Base-by-base conservation (phyloP, 1,140 invertebrate genomes). In the Macrosteles quadrilineatus region DNA sequence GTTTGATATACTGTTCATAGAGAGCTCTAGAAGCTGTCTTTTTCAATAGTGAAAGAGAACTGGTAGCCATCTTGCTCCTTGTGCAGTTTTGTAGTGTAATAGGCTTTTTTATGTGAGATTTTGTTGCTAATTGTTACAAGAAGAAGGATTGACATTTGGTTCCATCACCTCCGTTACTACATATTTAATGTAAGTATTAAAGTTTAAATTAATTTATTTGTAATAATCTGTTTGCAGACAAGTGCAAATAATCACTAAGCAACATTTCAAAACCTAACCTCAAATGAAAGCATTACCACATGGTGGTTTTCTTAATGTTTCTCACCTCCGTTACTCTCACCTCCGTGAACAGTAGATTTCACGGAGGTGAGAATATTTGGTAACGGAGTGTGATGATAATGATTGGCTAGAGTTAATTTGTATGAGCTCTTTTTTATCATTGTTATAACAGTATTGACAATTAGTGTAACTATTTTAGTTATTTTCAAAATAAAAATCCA, bases 361-460 rank as follows among this genome's bases (percentile, higher is more conserved):
- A 55, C 50, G 50, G 50, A 55, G 50, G 50, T 55, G 50, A 55
- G 50, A 14, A 55, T n/a, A n/a, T 55, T 14, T 55, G 23, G 50
- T 55, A 55, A 55, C 50, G 50, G 50, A 55, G 50, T 55, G 50
- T 55, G 9, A 19, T n/a, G 9, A 14, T 6, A 11, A 11, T 6
- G 19, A 6, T 9, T 9, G 36, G 9, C 17, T 11, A 6, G 19
- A n/a, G 11, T 12, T 11, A 55, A 11, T 55, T n/a, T 11, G 19
- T 55, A 55, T 6, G 50, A 6, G 6, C 50, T 55, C 21, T 23
- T 11, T 23, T 55, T 55, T 55, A 55, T 55, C 19, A 12, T 23
- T 12, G 19, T 6, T n/a, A 55, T 11, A 55, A 19, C 14, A 11
- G 6, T 23, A 23, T 55, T n/a, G 6, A 6, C 9, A 12, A 12